These are phyloP conservation scores for Heliconius sara DNA, from an alignment of 2,888 invertebrate species.

Conservation along the genomic window DNA sequence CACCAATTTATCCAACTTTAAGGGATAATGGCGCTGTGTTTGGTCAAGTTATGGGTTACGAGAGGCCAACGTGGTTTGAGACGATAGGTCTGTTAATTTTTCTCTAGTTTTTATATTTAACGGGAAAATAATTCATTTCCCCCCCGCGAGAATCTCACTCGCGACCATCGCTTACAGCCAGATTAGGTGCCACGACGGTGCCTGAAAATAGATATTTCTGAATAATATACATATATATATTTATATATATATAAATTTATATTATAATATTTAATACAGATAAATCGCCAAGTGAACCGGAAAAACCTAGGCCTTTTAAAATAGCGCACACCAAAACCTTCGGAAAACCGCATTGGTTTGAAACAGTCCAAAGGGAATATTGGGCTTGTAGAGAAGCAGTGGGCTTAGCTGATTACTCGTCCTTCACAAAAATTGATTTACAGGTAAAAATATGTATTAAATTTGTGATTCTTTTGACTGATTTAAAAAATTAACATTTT, in stretches of 20 bases:
- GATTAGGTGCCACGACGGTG: background rate
- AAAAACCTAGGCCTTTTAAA: conserved; percentile 79
- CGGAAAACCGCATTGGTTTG: conserved; percentile 97
- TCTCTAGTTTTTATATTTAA: background rate
- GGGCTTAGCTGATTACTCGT: conserved; percentile 97
- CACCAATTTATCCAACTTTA: conserved; percentile 96
- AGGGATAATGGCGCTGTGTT: conserved; percentile 96
- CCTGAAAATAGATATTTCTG: background rate
- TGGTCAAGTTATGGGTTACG: conserved; percentile 99
- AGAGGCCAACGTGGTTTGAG: conserved; percentile 96
- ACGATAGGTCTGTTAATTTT: conserved; percentile 60
- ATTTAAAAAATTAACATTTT: too few species aligned
- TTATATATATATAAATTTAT: background rate
- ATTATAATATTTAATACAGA: conserved; percentile 59
- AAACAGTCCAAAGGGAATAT: conserved; percentile 93
- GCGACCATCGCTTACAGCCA: background rate
- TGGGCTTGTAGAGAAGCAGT: conserved; percentile 96
- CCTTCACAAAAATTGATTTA: conserved; percentile 97
- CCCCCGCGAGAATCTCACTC: background rate
- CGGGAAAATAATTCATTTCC: background rate
- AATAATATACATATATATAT: background rate
- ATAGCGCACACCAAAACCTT: conserved; percentile 93
- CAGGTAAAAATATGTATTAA: conserved; percentile 84
- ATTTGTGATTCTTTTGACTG: too few species aligned
- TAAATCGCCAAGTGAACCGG: conserved; percentile 59